Conservation (phyloP, 2,113 vertebrate genomes). For the Salminus brasiliensis region DNA sequence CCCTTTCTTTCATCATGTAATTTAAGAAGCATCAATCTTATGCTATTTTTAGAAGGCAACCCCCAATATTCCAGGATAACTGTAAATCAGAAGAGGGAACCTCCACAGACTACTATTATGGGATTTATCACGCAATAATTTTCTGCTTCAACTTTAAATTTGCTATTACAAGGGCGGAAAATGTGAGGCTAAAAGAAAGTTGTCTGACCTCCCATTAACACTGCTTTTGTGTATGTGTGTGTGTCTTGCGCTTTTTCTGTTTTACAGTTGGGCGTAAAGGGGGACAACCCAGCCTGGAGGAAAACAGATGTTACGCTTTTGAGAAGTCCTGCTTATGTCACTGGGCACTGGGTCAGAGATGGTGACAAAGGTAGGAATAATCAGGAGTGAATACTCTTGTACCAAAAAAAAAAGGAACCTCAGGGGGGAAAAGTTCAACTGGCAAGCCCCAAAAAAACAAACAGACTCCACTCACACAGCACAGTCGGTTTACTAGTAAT, state of each 20-base stretch:
- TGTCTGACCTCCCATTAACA: conserved; percentile 41
- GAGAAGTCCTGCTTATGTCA: conserved; percentile 33
- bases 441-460: no score
- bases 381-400: background rate
- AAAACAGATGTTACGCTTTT: conserved; percentile 49
- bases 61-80: conserved; percentile 28
- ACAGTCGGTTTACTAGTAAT: no score
- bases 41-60: conserved; percentile 5
- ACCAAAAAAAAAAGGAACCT: background rate
- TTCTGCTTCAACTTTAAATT: background rate
- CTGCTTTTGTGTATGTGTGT: conserved; percentile 9
- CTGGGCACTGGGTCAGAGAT: conserved; percentile 21
- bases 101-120: conserved; percentile 30
- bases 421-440: background rate
- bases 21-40: conserved; percentile 27
- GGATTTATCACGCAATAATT: conserved; percentile 32
- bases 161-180: conserved; percentile 36
- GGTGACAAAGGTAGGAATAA: background rate
- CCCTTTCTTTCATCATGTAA: background rate
- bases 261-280: conserved; percentile 45
- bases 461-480: no score
- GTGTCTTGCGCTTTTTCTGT: conserved; percentile 15
- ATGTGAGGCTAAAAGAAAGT: conserved; percentile 31
- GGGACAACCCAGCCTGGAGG: conserved; percentile 30
- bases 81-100: conserved; percentile 17